Evolutionary conservation across 2,888 invertebrate genomes (phyloP), one percentile per base, ranked within the genome.

Genomic region (Nemotelus nigrinus): DNA sequence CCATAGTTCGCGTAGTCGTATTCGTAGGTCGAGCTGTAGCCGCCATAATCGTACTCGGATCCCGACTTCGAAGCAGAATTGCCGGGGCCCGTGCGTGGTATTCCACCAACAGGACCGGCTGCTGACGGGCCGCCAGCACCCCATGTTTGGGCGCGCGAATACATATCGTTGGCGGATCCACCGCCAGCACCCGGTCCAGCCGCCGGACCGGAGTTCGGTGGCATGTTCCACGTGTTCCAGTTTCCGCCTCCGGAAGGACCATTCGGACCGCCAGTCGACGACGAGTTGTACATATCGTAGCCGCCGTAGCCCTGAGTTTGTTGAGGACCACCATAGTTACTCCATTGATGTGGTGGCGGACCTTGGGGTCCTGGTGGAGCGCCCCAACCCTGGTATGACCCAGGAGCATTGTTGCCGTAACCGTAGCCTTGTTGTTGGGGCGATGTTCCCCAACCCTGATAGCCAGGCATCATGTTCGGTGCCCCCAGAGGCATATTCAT

Each of bases 171-270:
- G 45, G 85, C 86, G 75, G 86, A 84, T 67, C 86, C 86, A 39
- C 72, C 77, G 74, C 86, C 86, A 57, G 85, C 86, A 76, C 86
- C 84, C 44, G 86, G 85, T 55, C 78, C 80, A 3, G 86, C 85
- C 76, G 86, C 86, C 81, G 94, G 93, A 86, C 94, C 94, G 88
- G 94, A 86, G 79, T 86, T 94, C 87, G 95, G 95, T 87, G 94
- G 93, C 93, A 95, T 93, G 87, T 94, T 95, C 95, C 95, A 96
- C 87, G 93, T 93, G 88, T 92, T 94, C 94, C 94, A 94, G 86
- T 92, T 93, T 82, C 93, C 93, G 83, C 93, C 93, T 82, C 93
- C 93, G 82, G 93, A 93, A 83, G 94, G 94, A 85, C 93, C 93
- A 84, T 93, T 93, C 84, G 93, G 93, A 85, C 86, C 86, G 25